Evolutionary conservation across 2,888 invertebrate species (phyloP), one percentile per base, ranked within the genome.

Genomic region (Ormyrus labotus): DNA sequence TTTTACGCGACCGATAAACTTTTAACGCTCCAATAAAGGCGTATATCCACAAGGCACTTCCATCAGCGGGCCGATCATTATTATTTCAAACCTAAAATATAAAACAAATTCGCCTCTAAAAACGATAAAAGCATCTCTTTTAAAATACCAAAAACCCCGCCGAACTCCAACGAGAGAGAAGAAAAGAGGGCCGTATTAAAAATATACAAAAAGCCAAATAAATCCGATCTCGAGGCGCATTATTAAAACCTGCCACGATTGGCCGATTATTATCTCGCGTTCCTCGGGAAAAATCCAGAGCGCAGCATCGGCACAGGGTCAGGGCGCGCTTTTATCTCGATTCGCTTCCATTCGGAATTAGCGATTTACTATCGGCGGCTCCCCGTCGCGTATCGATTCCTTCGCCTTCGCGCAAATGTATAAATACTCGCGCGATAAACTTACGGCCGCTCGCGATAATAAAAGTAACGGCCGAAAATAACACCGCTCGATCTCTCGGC

Each of bases 191-290:
- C 19, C 19, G 19, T 19, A 19, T 19, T 19, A 50, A 65, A 64
- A 50, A 5, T 11, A 7, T 8, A 8, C 45, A 48, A 47, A 76
- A 61, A 53, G 13, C 61, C 50, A 70, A 76, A 76, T n/a, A 63
- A 34, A 57, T 77, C 63, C 63, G 19, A 19, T 19, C 50, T 61
- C n/a, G n/a, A n/a, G 19, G 19, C 7, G 60, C 55, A 48, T 69
- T 76, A 76, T 76, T 69, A 76, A 76, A 76, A 76, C 47, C 69
- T 69, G 69, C 69, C 61, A 61, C 53, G 11, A 69, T 53, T 51
- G 10, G 19, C 51, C 51, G 4, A 19, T 8, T 8, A 57, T 71
- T 9, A 61, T 61, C 45, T 11, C 34, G 19, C 50, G 51, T 19
- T 19, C 19, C 19, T 19, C 1, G 19, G 51, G 6, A 34, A 19